Conservation (phyloP, 2,113 vertebrate species). For the Dipodomys stephensi region DNA sequence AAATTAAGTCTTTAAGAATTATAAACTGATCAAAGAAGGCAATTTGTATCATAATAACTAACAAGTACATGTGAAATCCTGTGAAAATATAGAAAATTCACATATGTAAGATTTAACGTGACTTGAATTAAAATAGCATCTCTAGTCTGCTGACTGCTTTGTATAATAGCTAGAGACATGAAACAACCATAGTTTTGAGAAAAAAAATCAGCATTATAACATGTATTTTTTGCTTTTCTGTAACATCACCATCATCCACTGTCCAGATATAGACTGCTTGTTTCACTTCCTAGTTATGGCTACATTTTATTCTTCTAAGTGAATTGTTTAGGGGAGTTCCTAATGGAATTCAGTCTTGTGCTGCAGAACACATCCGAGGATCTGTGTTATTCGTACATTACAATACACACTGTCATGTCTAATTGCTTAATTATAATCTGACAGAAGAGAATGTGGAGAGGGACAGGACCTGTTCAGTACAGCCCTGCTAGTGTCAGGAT, state of each 20-base stretch:
- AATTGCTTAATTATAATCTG: slow-evolving; percentile 80
- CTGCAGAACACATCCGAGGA: slow-evolving; percentile 31
- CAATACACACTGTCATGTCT: slow-evolving; percentile 76
- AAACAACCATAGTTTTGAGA: neutral
- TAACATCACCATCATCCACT: neutral
- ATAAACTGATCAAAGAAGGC: neutral
- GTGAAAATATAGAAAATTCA: slow-evolving; percentile 40
- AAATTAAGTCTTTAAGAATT: neutral
- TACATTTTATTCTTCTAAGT: slow-evolving; percentile 54
- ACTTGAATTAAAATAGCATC: slow-evolving; percentile 36
- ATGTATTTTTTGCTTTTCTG: neutral
- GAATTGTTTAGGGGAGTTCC: slow-evolving; percentile 34
- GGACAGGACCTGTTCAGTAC: slow-evolving; percentile 47
- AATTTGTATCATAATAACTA: neutral
- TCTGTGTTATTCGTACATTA: slow-evolving; percentile 65
- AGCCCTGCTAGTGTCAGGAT: slow-evolving; percentile 57
- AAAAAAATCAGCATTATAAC: neutral
- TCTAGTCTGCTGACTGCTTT: slow-evolving; percentile 2
- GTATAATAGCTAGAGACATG: neutral
- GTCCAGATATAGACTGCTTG: neutral
- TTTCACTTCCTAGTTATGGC: neutral
- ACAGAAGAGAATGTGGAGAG: slow-evolving; percentile 64
- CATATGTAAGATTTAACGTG: neutral
- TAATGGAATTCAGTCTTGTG: slow-evolving; percentile 65
- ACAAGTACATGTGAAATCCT: neutral